Base-by-base conservation (phyloP, 1,140 invertebrate genomes). In the Zaprionus vittiger region DNA sequence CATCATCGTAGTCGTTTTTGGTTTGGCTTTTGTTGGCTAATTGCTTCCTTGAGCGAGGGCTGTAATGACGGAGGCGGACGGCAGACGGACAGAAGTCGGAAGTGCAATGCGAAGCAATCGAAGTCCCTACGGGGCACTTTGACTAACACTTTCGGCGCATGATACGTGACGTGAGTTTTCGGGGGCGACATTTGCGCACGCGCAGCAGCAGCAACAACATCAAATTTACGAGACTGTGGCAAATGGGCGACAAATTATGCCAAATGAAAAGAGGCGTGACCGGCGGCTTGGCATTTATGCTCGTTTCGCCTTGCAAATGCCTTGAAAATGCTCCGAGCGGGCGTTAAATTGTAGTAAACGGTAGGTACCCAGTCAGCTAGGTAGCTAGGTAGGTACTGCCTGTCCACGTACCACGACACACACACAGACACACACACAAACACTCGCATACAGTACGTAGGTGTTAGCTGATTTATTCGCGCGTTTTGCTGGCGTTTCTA, bases 191-290 rank as follows among this genome's bases (percentile, higher is more conserved):
- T 86, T 86, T 72, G 83, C 83, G 83, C 83, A 87, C 84, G 83
- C 83, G 83, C 80, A 87, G 20, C 74, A 57, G 28, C 56, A 49
- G 9, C 34, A 44, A 55, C 15, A 55, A 11, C 31, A 44, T 7
- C n/a, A 73, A 76, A 81, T 89, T 87, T 83, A 89, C 84, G 83
- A 80, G 80, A 81, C 64, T 72, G 64, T 71, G 62, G 55, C 84
- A 87, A 87, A 89, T 89, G 81, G 85, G 81, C 84, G 84, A 87
- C 85, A 87, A 87, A 87, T 84, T 87, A 87, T 87, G 84, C 81
- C 84, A 90, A 72, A 79, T 79, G 69, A 81, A 90, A 87, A 76
- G 79, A 83, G 85, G 84, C 85, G 84, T 89, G 85, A 87, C 79
- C 73, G 66, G 52, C 61, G 54, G n/a, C 41, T 47, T 90, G 79